phyloP scores from a whole-genome alignment of 1,140 invertebrate species.

The Heliothis subflexa region DNA sequence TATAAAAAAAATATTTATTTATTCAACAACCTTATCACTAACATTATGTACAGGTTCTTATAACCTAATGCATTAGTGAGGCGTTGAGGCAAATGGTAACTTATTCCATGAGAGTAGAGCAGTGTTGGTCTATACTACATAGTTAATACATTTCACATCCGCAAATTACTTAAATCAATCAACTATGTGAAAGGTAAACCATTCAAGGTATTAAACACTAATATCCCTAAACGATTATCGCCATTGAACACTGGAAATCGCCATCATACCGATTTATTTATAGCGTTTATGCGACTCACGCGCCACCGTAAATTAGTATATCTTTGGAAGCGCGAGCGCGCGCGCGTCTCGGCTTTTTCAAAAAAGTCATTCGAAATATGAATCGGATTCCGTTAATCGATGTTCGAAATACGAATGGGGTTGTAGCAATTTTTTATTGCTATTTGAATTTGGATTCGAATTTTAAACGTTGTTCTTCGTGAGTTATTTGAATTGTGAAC shows the following conservation, averaged over 20 bases:
- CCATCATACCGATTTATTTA: slow-evolving; percentile 40
- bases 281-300: slow-evolving; percentile 43
- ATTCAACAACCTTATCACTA: too few relatives aligned
- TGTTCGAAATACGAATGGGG: slow-evolving; percentile 35
- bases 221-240: slow-evolving; percentile 43
- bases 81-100: too few relatives aligned
- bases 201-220: slow-evolving; percentile 36
- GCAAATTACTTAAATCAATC: too few relatives aligned
- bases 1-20: too few relatives aligned
- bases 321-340: slow-evolving; percentile 36
- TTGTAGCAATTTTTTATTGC: slow-evolving; percentile 16
- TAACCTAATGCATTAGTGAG: too few relatives aligned
- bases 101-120: too few relatives aligned
- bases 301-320: slow-evolving; percentile 46
- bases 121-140: too few relatives aligned
- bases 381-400: slow-evolving; percentile 40
- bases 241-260: slow-evolving; percentile 41
- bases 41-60: too few relatives aligned
- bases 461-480: slow-evolving; percentile 16
- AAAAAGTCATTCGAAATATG: slow-evolving; percentile 41
- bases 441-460: slow-evolving; percentile 17
- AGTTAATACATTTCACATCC: too few relatives aligned
- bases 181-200: background rate
- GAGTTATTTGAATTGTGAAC: slow-evolving; percentile 35
- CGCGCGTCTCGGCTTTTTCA: slow-evolving; percentile 33